Base-by-base conservation (phyloP, 2,113 vertebrate genomes). In the Cephalopterus ornatus region DNA sequence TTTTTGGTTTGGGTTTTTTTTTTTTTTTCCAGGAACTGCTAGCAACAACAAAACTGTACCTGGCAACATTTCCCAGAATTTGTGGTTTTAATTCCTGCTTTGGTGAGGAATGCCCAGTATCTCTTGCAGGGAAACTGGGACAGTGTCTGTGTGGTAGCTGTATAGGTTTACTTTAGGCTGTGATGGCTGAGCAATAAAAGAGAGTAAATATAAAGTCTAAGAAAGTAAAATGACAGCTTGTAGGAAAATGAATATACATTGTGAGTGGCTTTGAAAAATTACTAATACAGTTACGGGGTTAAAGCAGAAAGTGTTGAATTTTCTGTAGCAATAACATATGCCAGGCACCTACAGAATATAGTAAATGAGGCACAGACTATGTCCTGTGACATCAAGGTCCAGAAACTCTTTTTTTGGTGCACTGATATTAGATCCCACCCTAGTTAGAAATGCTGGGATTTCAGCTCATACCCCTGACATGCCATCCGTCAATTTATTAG, bases 401-500 rank as follows among this genome's bases (percentile, higher is more conserved):
- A 98, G 92, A 97, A 97, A 96, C 94, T 97, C 97, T 96, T 96
- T 95, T 98, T 98, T 98, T 97, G 96, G 98, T 96, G 58, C 81
- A 73, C 83, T 95, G 97, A 92, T 97, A 95, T 97, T 95, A 97
- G 95, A 97, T 97, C 97, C 97, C 86, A 90, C 93, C 94, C 96
- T 96, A 74, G 97, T 97, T 97, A 97, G 97, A 98, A 97, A 98
- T 97, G 97, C 98, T 97, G 89, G 96, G 95, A 98, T 98, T 98
- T 98, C 95, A 93, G 47, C 97, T 97, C 96, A 27, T 95, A 98
- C 86, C 95, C 88, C 97, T 98, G 98, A 98, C 98, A 98, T 73
- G 86, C 97, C 98, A 98, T 98, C 98, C 98, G 97, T 98, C 98
- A 98, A 98, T 98, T 98, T 98, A 98, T 98, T 98, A 98, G 98